Evolutionary conservation across 1,140 invertebrate species (phyloP).

Genomic region (Rhagoletis pomonella): DNA sequence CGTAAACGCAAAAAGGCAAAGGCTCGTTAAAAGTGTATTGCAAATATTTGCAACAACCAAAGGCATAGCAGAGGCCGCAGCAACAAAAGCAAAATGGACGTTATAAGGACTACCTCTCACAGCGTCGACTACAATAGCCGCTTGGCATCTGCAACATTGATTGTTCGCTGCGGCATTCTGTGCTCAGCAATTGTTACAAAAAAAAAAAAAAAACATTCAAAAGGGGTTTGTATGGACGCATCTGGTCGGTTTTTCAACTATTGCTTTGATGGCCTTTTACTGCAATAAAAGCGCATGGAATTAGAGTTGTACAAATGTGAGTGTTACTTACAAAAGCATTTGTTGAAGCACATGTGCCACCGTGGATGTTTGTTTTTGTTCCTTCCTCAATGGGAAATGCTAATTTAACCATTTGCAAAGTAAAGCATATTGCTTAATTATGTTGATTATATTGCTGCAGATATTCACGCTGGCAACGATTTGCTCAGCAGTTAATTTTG

Average conservation of each 20-base stretch:
- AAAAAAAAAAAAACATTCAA: not conserved
- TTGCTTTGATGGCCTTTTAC: constrained; percentile 34
- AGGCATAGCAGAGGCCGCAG: not conserved
- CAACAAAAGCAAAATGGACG: not conserved
- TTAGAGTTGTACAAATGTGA: not conserved
- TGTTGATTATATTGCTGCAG: constrained; percentile 38
- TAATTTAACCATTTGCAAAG: constrained; percentile 41
- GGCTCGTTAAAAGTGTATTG: constrained; percentile 19
- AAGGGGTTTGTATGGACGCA: not conserved
- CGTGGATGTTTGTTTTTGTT: not conserved
- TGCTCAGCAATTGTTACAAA: not conserved
- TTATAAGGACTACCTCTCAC: not conserved
- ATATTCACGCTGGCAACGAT: not conserved
- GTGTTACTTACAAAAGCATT: constrained; percentile 4
- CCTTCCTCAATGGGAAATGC: constrained; percentile 22
- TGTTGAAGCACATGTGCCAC: not conserved
- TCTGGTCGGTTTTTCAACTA: constrained; percentile 26
- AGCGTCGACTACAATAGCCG: not conserved
- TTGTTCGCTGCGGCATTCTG: not conserved
- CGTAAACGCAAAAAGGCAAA: not conserved
- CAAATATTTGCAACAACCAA: constrained; percentile 46
- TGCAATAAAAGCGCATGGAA: not conserved
- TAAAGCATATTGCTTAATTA: constrained; percentile 32
- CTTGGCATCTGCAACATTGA: not conserved
- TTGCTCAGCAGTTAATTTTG: not conserved